Percentiles rank a stretch among this genome's conserved stretches.
These are phyloP conservation scores for Zosterops borbonicus DNA, from an alignment of 2,113 vertebrate species.

Conservation along the genomic window DNA sequence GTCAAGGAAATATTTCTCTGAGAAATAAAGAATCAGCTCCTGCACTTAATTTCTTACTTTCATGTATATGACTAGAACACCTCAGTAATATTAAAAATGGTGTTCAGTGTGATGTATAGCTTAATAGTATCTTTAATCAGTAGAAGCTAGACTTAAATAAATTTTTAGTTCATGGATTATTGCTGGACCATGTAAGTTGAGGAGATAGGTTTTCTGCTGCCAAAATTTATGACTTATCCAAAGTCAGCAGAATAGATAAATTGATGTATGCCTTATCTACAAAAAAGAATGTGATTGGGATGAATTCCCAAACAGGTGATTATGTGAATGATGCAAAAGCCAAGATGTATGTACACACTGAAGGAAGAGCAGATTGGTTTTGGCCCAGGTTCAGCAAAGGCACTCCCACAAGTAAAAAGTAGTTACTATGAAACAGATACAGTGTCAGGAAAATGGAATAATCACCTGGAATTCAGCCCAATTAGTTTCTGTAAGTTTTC, in stretches of 20 bases:
- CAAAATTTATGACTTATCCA: neutral
- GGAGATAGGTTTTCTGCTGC: neutral
- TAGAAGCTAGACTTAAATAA: constrained; percentile 17
- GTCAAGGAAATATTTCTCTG: neutral
- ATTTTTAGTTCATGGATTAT: constrained; percentile 41
- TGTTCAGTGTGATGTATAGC: neutral
- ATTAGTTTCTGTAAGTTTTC: neutral
- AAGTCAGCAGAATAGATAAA: constrained; percentile 29
- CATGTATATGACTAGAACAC: neutral
- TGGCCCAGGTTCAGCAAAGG: neutral
- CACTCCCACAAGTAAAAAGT: neutral
- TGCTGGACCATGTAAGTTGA: constrained; percentile 19
- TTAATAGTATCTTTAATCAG: constrained; percentile 16
- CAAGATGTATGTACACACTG: neutral
- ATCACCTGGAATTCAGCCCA: constrained; percentile 21
- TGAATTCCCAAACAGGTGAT: constrained; percentile 16
- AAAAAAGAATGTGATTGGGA: neutral
- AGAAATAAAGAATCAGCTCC: neutral
- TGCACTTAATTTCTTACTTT: constrained; percentile 2
- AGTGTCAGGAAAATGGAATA: neutral
- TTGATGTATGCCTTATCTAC: neutral
- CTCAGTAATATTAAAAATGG: neutral
- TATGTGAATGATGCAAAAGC: neutral
- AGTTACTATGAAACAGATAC: neutral
- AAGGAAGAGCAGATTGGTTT: neutral